Evolutionary conservation across 2,797 vertebrate species (phyloP).

Genomic region (Protosalanx chinensis): DNA sequence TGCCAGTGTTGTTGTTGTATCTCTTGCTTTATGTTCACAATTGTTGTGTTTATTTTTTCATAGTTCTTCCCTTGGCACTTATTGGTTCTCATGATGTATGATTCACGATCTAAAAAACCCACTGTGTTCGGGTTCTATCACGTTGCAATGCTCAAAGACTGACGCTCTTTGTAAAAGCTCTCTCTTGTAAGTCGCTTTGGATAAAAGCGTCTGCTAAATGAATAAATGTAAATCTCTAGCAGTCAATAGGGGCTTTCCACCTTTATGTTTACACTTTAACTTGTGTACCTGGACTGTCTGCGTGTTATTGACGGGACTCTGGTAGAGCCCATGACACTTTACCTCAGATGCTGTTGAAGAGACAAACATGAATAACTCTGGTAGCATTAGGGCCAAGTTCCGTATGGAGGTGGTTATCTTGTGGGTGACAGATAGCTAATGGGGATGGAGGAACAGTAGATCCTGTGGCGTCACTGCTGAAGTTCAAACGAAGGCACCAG

Average conservation of each 20-base stretch:
- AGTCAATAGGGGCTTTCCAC: constrained; percentile 14
- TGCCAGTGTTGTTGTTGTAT: no score
- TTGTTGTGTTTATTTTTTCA: no score
- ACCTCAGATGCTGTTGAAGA: not conserved
- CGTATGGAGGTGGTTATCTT: constrained; percentile 13
- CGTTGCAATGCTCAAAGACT: no score
- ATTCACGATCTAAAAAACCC: no score
- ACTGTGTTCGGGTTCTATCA: no score
- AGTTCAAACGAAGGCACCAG: constrained; percentile 30
- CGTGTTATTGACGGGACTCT: not conserved
- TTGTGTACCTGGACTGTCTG: not conserved
- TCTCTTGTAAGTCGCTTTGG: no score
- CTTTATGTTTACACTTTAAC: not conserved
- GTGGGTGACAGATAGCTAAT: constrained; percentile 9
- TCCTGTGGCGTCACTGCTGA: constrained; percentile 4
- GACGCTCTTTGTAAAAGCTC: no score
- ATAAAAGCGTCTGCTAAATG: no score
- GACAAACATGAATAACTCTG: not conserved
- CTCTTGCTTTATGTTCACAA: no score
- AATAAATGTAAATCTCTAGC: no score
- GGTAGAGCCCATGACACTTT: constrained; percentile 11
- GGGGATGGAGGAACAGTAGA: not conserved
- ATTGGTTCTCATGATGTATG: no score
- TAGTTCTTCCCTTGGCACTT: no score
- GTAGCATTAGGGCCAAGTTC: not conserved